Conservation (phyloP, 2,888 invertebrate species). For the Isoperla grammatica region DNA sequence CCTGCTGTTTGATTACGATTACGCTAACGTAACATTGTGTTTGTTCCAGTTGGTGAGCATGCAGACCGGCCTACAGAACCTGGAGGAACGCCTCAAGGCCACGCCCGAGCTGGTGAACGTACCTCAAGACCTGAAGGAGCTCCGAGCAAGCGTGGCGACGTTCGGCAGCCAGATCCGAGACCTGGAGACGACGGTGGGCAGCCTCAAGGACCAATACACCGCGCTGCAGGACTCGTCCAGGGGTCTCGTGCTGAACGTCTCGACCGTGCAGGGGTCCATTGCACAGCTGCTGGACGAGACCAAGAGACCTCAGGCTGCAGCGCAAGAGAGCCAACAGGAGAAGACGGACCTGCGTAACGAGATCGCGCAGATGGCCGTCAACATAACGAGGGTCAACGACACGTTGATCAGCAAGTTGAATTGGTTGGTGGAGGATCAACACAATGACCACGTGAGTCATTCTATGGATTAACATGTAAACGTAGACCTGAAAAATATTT, state of each 20-base stretch:
- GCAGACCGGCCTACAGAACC: conserved; percentile 47
- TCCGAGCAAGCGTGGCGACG: conserved; percentile 52
- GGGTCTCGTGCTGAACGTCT: conserved; percentile 34
- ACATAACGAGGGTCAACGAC: conserved; percentile 43
- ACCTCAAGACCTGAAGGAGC: conserved; percentile 50
- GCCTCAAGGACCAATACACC: conserved; percentile 39
- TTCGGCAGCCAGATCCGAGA: conserved; percentile 56
- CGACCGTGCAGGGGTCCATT: conserved; percentile 33
- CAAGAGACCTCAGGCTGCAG: conserved; percentile 37
- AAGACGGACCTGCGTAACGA: conserved; percentile 41
- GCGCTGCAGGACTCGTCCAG: conserved; percentile 34
- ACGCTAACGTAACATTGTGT: too few species aligned
- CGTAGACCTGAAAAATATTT: too few species aligned
- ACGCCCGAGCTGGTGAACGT: conserved; percentile 56
- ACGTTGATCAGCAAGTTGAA: conserved; percentile 43
- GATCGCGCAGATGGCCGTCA: conserved; percentile 40
- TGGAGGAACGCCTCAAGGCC: conserved; percentile 54
- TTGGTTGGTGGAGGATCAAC: conserved; percentile 44
- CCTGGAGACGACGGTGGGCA: conserved; percentile 40
- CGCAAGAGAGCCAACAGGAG: conserved; percentile 41
- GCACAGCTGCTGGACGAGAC: conserved; percentile 36
- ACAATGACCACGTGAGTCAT: conserved; percentile 43
- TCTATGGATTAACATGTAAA: neutral
- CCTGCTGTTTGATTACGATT: too few species aligned
- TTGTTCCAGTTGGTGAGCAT: conserved; percentile 44